Conservation (phyloP, 2,888 invertebrate genomes). For the Drosophila yooni region DNA sequence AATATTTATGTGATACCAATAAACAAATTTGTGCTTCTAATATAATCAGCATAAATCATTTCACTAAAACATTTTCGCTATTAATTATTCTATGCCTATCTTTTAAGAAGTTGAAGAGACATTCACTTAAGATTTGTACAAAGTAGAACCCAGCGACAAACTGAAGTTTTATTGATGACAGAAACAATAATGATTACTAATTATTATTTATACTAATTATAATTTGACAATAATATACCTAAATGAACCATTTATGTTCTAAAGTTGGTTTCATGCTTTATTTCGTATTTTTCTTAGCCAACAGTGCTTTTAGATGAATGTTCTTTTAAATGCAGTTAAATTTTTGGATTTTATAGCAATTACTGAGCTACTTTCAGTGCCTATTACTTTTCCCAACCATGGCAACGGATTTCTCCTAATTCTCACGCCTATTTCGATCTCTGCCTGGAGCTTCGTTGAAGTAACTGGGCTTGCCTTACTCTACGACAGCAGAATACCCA, state of each 20-base stretch:
- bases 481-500: constrained; percentile 33
- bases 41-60: background rate
- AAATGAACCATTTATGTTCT: background rate
- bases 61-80: background rate
- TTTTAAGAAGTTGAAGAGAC: background rate
- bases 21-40: background rate
- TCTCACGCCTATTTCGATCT: constrained; percentile 21
- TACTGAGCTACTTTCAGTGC: background rate
- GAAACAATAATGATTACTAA: background rate
- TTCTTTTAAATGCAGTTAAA: background rate
- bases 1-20: background rate
- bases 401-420: background rate
- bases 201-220: background rate
- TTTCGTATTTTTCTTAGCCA: background rate
- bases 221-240: background rate
- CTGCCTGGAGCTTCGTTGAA: background rate
- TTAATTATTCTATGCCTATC: background rate
- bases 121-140: background rate
- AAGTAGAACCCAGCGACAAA: background rate
- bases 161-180: background rate
- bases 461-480: constrained; percentile 9
- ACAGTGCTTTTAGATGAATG: background rate
- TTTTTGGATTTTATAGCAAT: background rate
- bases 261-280: background rate
- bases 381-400: background rate